Conservation (phyloP, 2,888 invertebrate genomes). For the Zygothrica quintamaculata region DNA sequence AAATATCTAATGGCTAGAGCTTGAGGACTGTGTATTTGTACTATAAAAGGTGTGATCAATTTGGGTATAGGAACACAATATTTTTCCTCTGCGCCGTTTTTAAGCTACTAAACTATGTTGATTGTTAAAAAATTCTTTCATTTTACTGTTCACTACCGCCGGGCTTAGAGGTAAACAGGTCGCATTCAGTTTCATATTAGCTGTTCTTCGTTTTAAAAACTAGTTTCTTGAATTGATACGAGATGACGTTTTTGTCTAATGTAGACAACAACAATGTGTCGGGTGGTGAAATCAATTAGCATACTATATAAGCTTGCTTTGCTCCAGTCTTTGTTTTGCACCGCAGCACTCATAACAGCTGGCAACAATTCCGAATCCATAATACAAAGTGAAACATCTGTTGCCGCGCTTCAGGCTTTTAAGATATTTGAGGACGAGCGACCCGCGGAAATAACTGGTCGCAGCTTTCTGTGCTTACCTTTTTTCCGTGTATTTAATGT, state of each 20-base stretch:
- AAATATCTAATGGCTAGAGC: too few relatives aligned
- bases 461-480: slow-evolving; percentile 73
- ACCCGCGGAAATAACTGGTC: slow-evolving; percentile 43
- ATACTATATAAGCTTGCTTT: slow-evolving; percentile 58
- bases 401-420: slow-evolving; percentile 55
- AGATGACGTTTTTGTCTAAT: slow-evolving; percentile 53
- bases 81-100: slow-evolving; percentile 23
- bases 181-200: slow-evolving; percentile 13
- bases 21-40: too few relatives aligned
- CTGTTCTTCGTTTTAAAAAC: slow-evolving; percentile 49
- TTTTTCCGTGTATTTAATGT: slow-evolving; percentile 77
- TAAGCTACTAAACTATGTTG: slow-evolving; percentile 55
- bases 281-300: slow-evolving; percentile 77
- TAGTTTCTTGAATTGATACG: slow-evolving; percentile 54
- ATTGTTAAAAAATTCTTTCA: slow-evolving; percentile 67
- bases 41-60: too few relatives aligned
- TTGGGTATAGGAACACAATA: too few relatives aligned
- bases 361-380: slow-evolving; percentile 7
- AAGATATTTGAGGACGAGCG: slow-evolving; percentile 60
- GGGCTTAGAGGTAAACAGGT: slow-evolving; percentile 50
- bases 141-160: slow-evolving; percentile 57
- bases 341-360: slow-evolving; percentile 4
- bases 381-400: slow-evolving; percentile 52
- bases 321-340: slow-evolving; percentile 42
- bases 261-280: slow-evolving; percentile 68